Evolutionary conservation across 2,113 vertebrate genomes (phyloP), one percentile per base, ranked within the genome.

Genomic region (Onychostoma macrolepis): DNA sequence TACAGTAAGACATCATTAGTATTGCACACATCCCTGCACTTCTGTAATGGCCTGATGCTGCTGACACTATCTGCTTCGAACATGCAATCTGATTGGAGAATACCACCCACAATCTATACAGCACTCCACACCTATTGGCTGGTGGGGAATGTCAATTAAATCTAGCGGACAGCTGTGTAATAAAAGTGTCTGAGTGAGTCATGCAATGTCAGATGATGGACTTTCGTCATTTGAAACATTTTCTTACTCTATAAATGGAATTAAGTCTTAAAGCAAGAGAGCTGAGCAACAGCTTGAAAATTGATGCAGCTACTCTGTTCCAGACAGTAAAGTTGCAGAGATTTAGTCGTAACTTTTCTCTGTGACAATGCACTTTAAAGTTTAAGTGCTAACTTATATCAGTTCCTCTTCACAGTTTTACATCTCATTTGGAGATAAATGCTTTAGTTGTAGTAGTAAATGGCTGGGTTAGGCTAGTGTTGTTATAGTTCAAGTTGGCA

Each of bases 1-100:
- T 67, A 78, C 72, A 63, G 80, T 84, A 53, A 83, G 86, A 76
- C 45, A 41, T 87, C 86, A 87, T 83, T 87, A 78, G 80, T 69
- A 84, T 84, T 83, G 30, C 72, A 69, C 56, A 76, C 80, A 83
- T 26, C 33, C 38, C 11, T 61, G 38, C 19, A 38, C 75, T 80
- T 30, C 56, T 85, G 58, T 80, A 69, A 85, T 58, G 50, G 74
- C 80, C 86, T 28, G 80, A 67, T 87, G 72, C 58, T 83, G 72
- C 71, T 53, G 80, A 87, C 72, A 87, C 45, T 83, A 84, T 83
- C 58, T 78, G 36, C 26, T 84, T 69, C 33, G 3, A 58, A 74
- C 43, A 36, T 67, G 67, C 38, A 63, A 87, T 48, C 86, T 83
- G 72, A 83, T 69, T 87, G 80, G 80, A 83, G 13, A 82, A 84